Evolutionary conservation across 2,113 vertebrate species (phyloP), one percentile per base, ranked within the genome.

Genomic region (Catharus minimus): DNA sequence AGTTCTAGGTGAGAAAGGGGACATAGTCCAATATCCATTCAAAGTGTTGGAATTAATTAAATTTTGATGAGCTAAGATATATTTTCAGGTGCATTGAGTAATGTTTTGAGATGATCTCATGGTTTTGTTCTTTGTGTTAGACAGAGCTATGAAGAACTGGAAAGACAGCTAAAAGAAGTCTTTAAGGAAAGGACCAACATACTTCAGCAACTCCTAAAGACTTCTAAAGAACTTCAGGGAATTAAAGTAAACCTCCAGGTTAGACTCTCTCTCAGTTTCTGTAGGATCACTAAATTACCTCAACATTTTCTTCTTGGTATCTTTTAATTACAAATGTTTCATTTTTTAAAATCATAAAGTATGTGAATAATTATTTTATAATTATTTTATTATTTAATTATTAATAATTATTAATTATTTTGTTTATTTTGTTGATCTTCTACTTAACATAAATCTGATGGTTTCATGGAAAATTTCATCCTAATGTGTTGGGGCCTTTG

Each of bases 191-290:
- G 99, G 90, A 99, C 98, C 95, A 98, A 96, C 91, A 98, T 99
- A 82, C 98, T 99, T 86, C 98, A 96, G 68, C 99, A 99, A 57
- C 98, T 99, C 82, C 98, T 98, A n/a, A 99, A 98, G 96, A 98
- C 98, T 62, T 98, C 99, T 72, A 98, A 98, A 96, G 99, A 99
- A 91, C 97, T 99, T 89, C 98, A 99, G 80, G 98, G 98, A 94
- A 99, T 99, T 95, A 99, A 99, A 98, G 97, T 97, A 69, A 99
- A 99, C 88, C 98, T 99, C 53, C 98, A 99, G 99, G 99, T 99
- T 49, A 97, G 98, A 72, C 46, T 87, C 44, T 71, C 7, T 50
- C 76, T 30, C 74, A 6, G 9, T 93, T 92, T 90, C 39, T 67
- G 0, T 28, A 47, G 5, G 10, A 43, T 67, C 52, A 20, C 19